Conservation (phyloP, 2,888 invertebrate species). For the Xestobium rufovillosum region DNA sequence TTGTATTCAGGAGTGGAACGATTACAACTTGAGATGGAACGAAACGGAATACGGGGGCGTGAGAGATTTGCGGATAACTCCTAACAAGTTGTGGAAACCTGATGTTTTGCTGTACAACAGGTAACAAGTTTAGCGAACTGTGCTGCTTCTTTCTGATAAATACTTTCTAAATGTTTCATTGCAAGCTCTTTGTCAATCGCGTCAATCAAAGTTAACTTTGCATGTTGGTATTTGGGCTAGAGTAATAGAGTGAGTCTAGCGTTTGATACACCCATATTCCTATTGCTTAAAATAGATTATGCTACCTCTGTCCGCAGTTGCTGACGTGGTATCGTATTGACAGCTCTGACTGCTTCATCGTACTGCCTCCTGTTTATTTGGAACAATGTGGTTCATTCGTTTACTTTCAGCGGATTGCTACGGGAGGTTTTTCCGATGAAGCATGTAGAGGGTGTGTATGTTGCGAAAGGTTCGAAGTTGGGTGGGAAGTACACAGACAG, state of each 20-base stretch:
- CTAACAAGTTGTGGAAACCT: conserved; percentile 95
- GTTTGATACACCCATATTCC: too few species aligned
- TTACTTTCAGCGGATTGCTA: too few species aligned
- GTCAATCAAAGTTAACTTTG: too few species aligned
- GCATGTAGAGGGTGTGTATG: conserved; percentile 21
- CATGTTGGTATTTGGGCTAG: too few species aligned
- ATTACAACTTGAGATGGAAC: conserved; percentile 96
- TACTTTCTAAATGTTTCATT: conserved; percentile 4
- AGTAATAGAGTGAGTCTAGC: too few species aligned
- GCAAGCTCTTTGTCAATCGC: too few species aligned
- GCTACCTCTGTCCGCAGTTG: too few species aligned
- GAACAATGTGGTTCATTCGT: too few species aligned
- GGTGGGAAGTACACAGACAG: conserved; percentile 50
- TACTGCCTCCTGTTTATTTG: too few species aligned
- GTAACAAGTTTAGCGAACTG: conserved; percentile 51
- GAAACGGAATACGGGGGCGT: conserved; percentile 91
- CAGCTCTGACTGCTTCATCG: conserved; percentile 1
- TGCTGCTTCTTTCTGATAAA: conserved; percentile 15
- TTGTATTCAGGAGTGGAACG: conserved; percentile 85
- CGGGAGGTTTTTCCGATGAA: neutral
- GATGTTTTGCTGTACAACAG: conserved; percentile 99
- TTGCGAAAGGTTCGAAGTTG: conserved; percentile 29
- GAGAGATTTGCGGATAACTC: conserved; percentile 89
- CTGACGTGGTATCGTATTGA: too few species aligned
- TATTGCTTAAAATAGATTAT: too few species aligned